Evolutionary conservation across 2,113 vertebrate species (phyloP).

Genomic region (Stictonetta naevosa): DNA sequence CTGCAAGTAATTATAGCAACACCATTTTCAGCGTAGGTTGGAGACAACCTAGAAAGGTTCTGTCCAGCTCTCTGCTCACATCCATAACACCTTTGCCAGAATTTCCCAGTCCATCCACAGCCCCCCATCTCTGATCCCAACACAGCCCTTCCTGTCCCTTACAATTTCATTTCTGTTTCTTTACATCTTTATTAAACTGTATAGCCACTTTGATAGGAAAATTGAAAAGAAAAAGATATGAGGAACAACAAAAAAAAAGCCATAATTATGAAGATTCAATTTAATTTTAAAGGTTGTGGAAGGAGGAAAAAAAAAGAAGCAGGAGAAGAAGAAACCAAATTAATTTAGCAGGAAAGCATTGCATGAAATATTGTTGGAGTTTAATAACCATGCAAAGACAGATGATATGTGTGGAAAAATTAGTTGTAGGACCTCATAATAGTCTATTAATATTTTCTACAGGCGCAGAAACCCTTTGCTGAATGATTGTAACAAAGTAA

Average conservation of each 20-base stretch:
- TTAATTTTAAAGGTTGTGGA: constrained; percentile 85
- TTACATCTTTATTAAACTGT: constrained; percentile 85
- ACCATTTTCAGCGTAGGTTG: background rate
- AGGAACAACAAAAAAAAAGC: constrained; percentile 80
- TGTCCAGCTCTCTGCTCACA: background rate
- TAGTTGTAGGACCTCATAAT: constrained; percentile 88
- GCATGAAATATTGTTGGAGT: constrained; percentile 89
- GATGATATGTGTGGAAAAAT: constrained; percentile 88
- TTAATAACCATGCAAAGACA: constrained; percentile 86
- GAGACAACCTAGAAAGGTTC: background rate
- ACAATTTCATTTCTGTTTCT: constrained; percentile 79
- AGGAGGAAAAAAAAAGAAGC: constrained; percentile 79
- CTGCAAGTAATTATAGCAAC: background rate
- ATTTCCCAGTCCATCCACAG: constrained; percentile 33
- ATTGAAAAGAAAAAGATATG: constrained; percentile 83
- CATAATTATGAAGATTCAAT: constrained; percentile 86
- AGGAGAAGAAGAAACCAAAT: constrained; percentile 84
- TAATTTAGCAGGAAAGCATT: constrained; percentile 85
- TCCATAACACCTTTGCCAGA: constrained; percentile 25
- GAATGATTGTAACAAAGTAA: constrained; percentile 82
- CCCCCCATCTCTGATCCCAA: constrained; percentile 55
- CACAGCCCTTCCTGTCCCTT: constrained; percentile 74
- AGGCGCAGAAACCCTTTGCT: constrained; percentile 81
- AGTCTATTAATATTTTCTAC: constrained; percentile 85
- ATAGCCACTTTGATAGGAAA: constrained; percentile 83